Conservation (phyloP, 2,888 invertebrate species). For the Amblyjoppa fuscipennis region DNA sequence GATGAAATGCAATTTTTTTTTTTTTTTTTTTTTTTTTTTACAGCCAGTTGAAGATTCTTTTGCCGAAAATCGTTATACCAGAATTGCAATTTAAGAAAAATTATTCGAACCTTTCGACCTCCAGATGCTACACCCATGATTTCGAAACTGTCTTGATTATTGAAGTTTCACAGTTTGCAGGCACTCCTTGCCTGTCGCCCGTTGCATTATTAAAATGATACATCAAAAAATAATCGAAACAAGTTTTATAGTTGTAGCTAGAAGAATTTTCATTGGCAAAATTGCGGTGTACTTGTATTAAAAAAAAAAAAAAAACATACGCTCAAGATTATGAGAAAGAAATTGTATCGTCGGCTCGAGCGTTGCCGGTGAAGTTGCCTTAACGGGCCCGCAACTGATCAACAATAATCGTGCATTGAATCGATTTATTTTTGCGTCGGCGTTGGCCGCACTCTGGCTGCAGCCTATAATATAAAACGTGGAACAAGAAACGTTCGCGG, state of each 20-base stretch:
- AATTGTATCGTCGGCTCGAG: neutral
- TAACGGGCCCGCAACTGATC: neutral
- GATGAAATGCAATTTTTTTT: too few relatives aligned
- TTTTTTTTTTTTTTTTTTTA: too few relatives aligned
- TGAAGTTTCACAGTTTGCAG: too few relatives aligned
- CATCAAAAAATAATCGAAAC: neutral
- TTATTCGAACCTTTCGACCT: too few relatives aligned
- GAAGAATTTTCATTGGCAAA: neutral
- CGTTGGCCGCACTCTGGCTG: neutral
- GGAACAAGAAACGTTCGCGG: constrained; percentile 13
- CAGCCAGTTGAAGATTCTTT: too few relatives aligned
- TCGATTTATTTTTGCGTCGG: neutral
- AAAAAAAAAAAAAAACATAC: too few relatives aligned
- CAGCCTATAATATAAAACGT: constrained; percentile 37
- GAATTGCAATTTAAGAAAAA: too few relatives aligned
- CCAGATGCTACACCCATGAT: too few relatives aligned
- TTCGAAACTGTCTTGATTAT: too few relatives aligned
- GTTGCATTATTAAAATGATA: neutral
- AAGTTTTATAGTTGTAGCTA: neutral
- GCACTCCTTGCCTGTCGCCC: too few relatives aligned
- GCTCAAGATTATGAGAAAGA: neutral
- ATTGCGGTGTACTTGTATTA: neutral
- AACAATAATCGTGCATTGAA: neutral
- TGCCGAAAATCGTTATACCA: too few relatives aligned
- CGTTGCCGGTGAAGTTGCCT: neutral